Evolutionary conservation across 30 jellyfish, hydroid and myxozoan species (phyloP).

Genomic region (Aurelia sp.): DNA sequence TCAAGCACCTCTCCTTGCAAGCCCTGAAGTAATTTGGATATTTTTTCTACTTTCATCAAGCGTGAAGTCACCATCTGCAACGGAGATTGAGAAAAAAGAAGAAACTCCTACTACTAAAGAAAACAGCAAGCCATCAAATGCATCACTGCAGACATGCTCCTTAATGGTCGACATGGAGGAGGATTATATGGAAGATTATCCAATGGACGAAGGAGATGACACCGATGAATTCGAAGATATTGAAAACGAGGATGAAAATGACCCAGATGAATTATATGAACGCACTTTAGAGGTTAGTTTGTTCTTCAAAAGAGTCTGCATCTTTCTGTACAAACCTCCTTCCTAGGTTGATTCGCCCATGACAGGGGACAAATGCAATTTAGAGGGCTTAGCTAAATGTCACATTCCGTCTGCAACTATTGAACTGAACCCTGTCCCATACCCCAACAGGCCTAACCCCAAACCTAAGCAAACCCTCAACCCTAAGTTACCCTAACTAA

Average conservation of each 20-base stretch:
- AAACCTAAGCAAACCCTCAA: too few relatives aligned
- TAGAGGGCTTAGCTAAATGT: too few relatives aligned
- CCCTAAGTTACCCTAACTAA: too few relatives aligned
- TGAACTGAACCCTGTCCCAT: too few relatives aligned
- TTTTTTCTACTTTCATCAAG: not conserved
- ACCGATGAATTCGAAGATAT: conserved; percentile 95
- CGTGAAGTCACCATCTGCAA: not conserved
- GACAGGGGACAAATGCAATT: too few relatives aligned
- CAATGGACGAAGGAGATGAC: conserved; percentile 90
- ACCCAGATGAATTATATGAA: conserved; percentile 90
- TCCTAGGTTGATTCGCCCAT: too few relatives aligned
- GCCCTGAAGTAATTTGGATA: too few relatives aligned
- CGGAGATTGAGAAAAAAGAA: conserved; percentile 19
- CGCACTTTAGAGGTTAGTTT: conserved; percentile 80
- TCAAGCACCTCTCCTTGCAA: too few relatives aligned
- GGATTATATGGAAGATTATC: conserved; percentile 76
- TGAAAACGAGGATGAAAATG: conserved; percentile 93
- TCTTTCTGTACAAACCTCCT: too few relatives aligned
- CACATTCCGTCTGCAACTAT: too few relatives aligned
- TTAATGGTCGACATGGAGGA: conserved; percentile 80
- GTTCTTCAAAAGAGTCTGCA: too few relatives aligned
- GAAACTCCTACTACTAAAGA: conserved; percentile 24
- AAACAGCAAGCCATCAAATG: conserved; percentile 16
- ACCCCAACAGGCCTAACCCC: too few relatives aligned
- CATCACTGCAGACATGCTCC: conserved; percentile 45